phyloP scores from a whole-genome alignment of 2,113 vertebrate species.

The Erpornis zantholeuca region DNA sequence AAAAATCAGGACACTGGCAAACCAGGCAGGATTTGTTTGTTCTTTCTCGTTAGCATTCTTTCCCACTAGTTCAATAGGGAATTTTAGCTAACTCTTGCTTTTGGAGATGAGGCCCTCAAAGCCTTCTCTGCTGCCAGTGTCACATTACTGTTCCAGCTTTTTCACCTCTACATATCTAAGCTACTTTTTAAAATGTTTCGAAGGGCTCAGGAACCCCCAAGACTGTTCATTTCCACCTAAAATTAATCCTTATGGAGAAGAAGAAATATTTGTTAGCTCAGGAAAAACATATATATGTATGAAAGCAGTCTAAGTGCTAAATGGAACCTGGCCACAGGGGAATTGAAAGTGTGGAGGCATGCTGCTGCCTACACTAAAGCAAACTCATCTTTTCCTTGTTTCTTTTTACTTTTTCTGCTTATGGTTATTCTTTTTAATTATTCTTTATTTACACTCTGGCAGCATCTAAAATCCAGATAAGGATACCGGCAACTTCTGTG shows the following conservation, averaged over 20 bases:
- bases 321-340: background rate
- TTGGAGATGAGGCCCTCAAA: background rate
- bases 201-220: background rate
- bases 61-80: background rate
- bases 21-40: background rate
- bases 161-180: background rate
- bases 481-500: background rate
- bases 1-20: background rate
- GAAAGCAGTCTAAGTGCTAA: background rate
- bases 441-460: background rate
- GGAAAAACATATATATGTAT: background rate
- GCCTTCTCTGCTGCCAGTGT: background rate
- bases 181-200: background rate
- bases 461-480: background rate
- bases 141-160: background rate
- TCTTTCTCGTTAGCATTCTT: background rate
- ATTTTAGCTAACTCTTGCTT: slow-evolving; percentile 1
- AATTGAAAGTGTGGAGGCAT: background rate
- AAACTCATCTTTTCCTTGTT: background rate
- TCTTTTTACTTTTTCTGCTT: background rate
- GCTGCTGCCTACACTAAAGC: background rate
- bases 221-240: background rate
- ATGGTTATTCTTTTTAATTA: background rate
- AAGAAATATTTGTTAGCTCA: background rate
- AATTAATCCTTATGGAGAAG: background rate